Evolutionary conservation across 2,113 vertebrate species (phyloP).

Genomic region (Clarias batrachus): DNA sequence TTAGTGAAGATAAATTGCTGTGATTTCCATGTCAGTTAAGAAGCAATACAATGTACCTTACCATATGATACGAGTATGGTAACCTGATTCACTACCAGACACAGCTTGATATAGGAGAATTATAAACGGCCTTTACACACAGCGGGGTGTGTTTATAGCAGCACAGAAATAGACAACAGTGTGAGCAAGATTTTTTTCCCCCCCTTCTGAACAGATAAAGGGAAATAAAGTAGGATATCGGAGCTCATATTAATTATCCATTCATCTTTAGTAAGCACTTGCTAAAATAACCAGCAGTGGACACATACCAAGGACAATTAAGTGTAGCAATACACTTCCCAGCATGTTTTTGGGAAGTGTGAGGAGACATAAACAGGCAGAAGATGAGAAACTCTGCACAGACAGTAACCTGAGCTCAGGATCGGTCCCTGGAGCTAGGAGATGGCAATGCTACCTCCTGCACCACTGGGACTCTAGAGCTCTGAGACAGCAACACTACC

Average conservation of each 20-base stretch:
- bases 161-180: slow-evolving; percentile 1
- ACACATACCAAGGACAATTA: background rate
- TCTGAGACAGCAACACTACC: background rate
- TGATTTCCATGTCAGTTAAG: background rate
- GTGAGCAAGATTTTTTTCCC: background rate
- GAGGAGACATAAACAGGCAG: background rate
- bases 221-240: background rate
- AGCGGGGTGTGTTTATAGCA: slow-evolving; percentile 11
- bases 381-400: slow-evolving; percentile 10
- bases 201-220: background rate
- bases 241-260: slow-evolving; percentile 3
- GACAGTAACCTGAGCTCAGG: background rate
- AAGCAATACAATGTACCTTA: background rate
- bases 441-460: background rate
- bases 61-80: background rate
- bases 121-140: slow-evolving; percentile 9
- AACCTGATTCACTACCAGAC: background rate
- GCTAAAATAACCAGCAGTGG: background rate
- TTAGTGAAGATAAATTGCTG: background rate
- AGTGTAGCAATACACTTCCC: slow-evolving; percentile 10
- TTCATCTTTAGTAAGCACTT: background rate
- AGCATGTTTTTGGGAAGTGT: background rate
- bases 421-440: background rate
- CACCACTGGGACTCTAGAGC: background rate
- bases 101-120: background rate